phyloP scores from a whole-genome alignment of 2,113 vertebrate species.

The Carlito syrichta region DNA sequence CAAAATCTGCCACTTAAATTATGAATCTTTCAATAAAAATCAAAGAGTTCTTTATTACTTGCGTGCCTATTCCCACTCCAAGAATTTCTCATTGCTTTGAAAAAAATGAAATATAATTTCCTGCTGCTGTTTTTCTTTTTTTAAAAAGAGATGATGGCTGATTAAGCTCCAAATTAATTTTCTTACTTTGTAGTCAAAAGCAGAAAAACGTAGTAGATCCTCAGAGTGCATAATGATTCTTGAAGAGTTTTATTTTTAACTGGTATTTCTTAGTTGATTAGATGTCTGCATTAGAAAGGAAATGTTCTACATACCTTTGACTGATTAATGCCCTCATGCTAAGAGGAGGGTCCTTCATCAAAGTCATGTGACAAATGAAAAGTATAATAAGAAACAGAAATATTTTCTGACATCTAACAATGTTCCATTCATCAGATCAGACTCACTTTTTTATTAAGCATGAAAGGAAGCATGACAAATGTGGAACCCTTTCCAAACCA shows the following conservation, averaged over 20 bases:
- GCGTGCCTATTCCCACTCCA: neutral
- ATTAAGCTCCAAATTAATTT: constrained; percentile 15
- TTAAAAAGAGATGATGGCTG: neutral
- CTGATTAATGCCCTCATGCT: constrained; percentile 30
- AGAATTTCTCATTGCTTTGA: neutral
- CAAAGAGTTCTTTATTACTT: neutral
- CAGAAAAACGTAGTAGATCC: neutral
- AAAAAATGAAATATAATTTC: constrained; percentile 43
- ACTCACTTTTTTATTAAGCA: constrained; percentile 44
- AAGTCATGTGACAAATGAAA: constrained; percentile 48
- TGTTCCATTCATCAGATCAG: constrained; percentile 51
- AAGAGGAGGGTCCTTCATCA: constrained; percentile 38
- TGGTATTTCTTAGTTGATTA: constrained; percentile 26
- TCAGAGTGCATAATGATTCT: constrained; percentile 12
- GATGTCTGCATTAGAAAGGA: constrained; percentile 27
- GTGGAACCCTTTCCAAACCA: constrained; percentile 37
- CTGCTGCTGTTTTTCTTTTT: neutral
- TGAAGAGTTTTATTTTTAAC: constrained; percentile 44
- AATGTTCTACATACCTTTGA: constrained; percentile 29
- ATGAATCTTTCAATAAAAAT: constrained; percentile 32
- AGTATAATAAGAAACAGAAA: constrained; percentile 58
- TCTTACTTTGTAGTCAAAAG: constrained; percentile 20
- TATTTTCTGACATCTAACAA: constrained; percentile 46
- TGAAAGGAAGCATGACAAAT: constrained; percentile 52
- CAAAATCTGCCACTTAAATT: constrained; percentile 4